phyloP scores from a whole-genome alignment of 2,113 vertebrate species.

The Apaloderma vittatum region DNA sequence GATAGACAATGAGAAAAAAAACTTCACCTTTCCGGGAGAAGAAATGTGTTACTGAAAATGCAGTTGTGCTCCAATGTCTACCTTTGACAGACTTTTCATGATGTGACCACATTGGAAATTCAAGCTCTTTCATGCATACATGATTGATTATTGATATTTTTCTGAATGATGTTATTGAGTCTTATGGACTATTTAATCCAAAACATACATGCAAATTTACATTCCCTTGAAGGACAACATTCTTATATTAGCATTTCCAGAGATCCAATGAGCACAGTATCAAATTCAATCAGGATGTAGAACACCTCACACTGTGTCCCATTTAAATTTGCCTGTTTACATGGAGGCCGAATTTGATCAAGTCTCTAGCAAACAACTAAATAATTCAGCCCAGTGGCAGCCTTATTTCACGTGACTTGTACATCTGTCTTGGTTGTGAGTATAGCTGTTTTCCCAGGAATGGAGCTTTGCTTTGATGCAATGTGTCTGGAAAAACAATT shows the following conservation, averaged over 20 bases:
- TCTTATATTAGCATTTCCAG: slow-evolving; percentile 33
- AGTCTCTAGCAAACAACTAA: slow-evolving; percentile 59
- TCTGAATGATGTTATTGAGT: background rate
- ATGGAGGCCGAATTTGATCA: slow-evolving; percentile 34
- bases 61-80: background rate
- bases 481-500: slow-evolving; percentile 63
- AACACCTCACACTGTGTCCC: slow-evolving; percentile 13
- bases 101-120: background rate
- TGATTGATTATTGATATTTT: background rate
- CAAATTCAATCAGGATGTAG: slow-evolving; percentile 19
- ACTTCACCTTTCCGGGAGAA: background rate
- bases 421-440: slow-evolving; percentile 46
- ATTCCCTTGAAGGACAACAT: background rate
- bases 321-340: slow-evolving; percentile 54
- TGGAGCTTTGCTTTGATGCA: slow-evolving; percentile 54
- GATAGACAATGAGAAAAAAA: background rate
- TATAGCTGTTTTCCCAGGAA: slow-evolving; percentile 39
- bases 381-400: slow-evolving; percentile 66
- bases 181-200: background rate
- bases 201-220: background rate
- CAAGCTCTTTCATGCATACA: background rate
- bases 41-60: background rate
- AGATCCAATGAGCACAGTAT: background rate
- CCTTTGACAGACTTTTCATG: background rate
- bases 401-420: slow-evolving; percentile 61